phyloP scores from a whole-genome alignment of 2,797 vertebrate species.

The Pseudochromis fuscus region DNA sequence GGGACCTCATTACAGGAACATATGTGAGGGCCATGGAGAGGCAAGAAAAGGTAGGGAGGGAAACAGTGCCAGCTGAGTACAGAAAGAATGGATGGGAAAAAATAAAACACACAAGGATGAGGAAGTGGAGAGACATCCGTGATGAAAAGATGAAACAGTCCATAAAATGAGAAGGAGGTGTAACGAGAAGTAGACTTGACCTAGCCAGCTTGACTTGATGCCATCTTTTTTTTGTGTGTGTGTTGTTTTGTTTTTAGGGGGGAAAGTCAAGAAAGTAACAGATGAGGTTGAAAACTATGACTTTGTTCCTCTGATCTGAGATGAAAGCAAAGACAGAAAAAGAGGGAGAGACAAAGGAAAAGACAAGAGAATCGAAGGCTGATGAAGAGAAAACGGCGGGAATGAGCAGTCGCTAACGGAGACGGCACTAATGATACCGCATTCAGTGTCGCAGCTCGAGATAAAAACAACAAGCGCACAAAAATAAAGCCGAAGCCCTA shows the following conservation, averaged over 20 bases:
- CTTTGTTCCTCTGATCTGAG: slow-evolving; percentile 59
- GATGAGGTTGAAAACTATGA: slow-evolving; percentile 45
- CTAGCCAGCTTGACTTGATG: neutral
- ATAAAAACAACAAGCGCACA: slow-evolving; percentile 57
- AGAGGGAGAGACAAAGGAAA: slow-evolving; percentile 14
- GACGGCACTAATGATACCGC: slow-evolving; percentile 65
- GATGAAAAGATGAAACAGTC: slow-evolving; percentile 42
- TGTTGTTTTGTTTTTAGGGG: neutral
- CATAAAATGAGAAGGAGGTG: slow-evolving; percentile 34
- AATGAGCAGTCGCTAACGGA: slow-evolving; percentile 38
- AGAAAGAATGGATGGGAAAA: slow-evolving; percentile 26
- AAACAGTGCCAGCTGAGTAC: slow-evolving; percentile 40
- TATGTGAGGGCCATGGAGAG: slow-evolving; percentile 43
- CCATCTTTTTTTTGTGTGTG: neutral
- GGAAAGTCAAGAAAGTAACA: slow-evolving; percentile 20
- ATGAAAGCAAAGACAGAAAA: slow-evolving; percentile 61
- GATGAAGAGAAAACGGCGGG: slow-evolving; percentile 39
- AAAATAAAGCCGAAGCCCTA: slow-evolving; percentile 62
- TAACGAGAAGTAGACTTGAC: neutral
- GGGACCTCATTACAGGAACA: slow-evolving; percentile 65
- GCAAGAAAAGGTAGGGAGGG: slow-evolving; percentile 40
- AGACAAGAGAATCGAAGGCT: slow-evolving; percentile 47
- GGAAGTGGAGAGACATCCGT: slow-evolving; percentile 10
- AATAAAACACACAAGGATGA: slow-evolving; percentile 1
- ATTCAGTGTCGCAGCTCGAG: slow-evolving; percentile 53